Percentiles rank a stretch among this genome's conserved stretches.
Conservation (phyloP, 1,140 invertebrate species). For the Pogonus chalceus region DNA sequence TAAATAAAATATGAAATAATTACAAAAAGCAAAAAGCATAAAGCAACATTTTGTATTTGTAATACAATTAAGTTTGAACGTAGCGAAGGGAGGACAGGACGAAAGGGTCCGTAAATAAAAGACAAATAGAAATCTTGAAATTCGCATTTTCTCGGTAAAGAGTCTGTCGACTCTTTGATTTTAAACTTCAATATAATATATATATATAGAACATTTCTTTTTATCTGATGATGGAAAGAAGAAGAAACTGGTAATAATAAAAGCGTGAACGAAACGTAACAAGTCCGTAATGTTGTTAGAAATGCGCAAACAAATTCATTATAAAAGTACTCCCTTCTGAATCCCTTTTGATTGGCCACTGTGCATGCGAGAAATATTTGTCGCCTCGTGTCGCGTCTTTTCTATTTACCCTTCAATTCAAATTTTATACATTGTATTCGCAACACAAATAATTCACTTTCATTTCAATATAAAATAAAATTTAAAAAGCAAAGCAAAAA, state of each 20-base stretch:
- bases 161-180: not conserved
- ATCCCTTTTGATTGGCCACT: not conserved
- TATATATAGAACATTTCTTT: not conserved
- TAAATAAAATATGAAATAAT: not conserved
- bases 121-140: not conserved
- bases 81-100: no score
- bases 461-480: no score
- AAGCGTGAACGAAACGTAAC: not conserved
- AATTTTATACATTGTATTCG: no score
- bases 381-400: no score
- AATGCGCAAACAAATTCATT: not conserved
- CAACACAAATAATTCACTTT: no score
- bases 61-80: not conserved
- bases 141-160: not conserved
- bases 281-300: not conserved
- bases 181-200: slow-evolving; percentile 8
- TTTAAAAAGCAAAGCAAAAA: no score
- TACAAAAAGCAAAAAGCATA: slow-evolving; percentile 2
- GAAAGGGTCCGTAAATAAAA: not conserved
- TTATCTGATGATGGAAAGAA: not conserved
- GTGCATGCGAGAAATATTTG: not conserved
- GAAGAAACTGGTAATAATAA: not conserved
- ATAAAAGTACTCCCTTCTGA: not conserved
- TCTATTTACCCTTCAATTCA: no score
- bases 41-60: not conserved